Base-by-base conservation (phyloP, 2,113 vertebrate species). In the Romanogobio albipinnatus region DNA sequence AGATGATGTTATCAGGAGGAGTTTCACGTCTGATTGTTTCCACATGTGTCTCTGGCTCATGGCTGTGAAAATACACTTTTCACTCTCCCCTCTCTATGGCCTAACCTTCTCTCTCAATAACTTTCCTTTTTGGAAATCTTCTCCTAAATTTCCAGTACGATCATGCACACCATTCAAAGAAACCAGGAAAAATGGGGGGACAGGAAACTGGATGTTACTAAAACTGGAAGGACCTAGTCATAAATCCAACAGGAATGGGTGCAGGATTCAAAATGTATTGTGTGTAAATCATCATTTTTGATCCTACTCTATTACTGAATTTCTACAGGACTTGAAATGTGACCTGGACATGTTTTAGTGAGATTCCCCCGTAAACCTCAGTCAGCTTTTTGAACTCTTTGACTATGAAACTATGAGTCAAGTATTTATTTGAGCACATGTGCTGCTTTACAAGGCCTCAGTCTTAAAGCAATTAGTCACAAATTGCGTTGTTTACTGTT, bases 1-100 rank as follows among this genome's bases (percentile, higher is more conserved):
- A 86, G 89, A 92, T 93, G 93, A 94, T 94, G 92, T 90, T 93
- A 94, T 94, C 92, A 91, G 91, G 91, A 92, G 90, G 88, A 43
- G 39, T 93, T 91, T 93, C 86, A 87, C 24, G 86, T 83, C 13
- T 93, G 92, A 95, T 94, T 89, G 91, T 92, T 95, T 94, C 94
- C 94, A 95, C 92, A 95, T 94, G 94, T 92, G 87, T 82, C 77
- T 33, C 81, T 33, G 70, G 43, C 81, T 92, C 85, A 76, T 62
- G 74, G 83, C 90, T 89, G 90, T 89, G 84, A 64, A 92, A 92
- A 91, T 87, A 84, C 90, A 87, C 91, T 33, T 76, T 53, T 2
- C 62, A 10, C 53, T 64, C 29, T 49, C 10, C 29, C n/a, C 2
- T 17, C 10, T 15, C 39, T 51, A 9, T n/a, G 9, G 9, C 15